Base-by-base conservation (phyloP, 2,888 invertebrate genomes). In the Lithophane socia region DNA sequence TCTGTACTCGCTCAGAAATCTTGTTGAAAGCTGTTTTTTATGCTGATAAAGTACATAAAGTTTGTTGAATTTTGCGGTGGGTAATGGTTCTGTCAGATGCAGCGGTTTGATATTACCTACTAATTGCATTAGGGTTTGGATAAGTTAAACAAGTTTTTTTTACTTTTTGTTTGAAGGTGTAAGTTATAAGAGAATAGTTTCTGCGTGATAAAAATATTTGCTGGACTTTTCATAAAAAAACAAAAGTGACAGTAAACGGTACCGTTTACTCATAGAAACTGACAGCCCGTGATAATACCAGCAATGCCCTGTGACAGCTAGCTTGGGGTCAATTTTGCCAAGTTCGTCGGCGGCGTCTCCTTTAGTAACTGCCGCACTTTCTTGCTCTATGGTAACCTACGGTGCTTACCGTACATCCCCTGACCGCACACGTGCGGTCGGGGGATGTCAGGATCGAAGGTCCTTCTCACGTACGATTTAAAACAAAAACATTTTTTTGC, bases 1-100 rank as follows among this genome's bases (percentile, higher is more conserved):
- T 86, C 83, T 77, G 82, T 84, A 29, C 68, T 83, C 80, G 75
- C 65, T 80, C 79, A 71, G 79, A 80, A 78, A 80, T 85, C 69
- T 80, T 80, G 65, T 87, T 79, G 76, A 70, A 70, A 84, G 49
- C 65, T 1, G 24, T 74, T 79, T 86, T 84, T 79, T 68, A 65
- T 77, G 67, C 72, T 74, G 66, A 75, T 66, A 77, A 70, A 77
- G 74, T 74, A 70, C 63, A 64, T 63, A 78, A 72, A 78, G 73
- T 85, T 73, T 54, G 47, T 73, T 82, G 8, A 47, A 70, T 70
- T 83, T 71, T 64, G 18, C 75, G 12, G 61, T 60, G 24, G 63
- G 44, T 84, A 74, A 79, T 64, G 44, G 44, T 61, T 44, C 83
- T 84, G 61, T 70, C 63, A 69, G 65, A 69, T 37, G 65, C 69